These are phyloP conservation scores for Gracilinanus agilis DNA, from an alignment of 2,113 vertebrate genomes.

Conservation along the genomic window DNA sequence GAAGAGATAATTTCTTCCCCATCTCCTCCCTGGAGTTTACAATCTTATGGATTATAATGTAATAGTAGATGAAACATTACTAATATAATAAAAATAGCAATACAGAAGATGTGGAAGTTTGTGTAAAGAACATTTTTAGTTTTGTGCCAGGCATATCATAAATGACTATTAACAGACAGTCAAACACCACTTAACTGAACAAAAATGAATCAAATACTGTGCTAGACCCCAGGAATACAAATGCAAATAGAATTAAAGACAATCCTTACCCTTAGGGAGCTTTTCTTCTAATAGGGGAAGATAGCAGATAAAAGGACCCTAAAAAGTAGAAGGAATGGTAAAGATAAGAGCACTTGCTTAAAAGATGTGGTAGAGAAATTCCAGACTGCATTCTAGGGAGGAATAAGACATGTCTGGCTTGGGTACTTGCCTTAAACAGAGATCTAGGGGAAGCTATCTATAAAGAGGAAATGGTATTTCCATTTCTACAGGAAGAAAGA, in stretches of 20 bases:
- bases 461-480: background rate
- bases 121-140: background rate
- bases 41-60: background rate
- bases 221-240: background rate
- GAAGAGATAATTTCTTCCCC: background rate
- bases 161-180: background rate
- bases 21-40: background rate
- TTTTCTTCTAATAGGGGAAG: background rate
- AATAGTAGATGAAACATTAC: background rate
- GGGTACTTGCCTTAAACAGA: background rate
- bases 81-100: background rate
- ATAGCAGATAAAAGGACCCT: background rate
- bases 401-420: background rate
- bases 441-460: background rate
- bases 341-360: background rate
- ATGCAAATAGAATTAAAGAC: background rate
- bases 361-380: background rate
- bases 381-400: background rate
- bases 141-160: background rate
- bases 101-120: background rate
- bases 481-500: background rate
- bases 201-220: background rate
- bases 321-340: background rate
- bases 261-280: background rate
- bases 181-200: background rate